Evolutionary conservation across 2,888 invertebrate genomes (phyloP), one percentile per base, ranked within the genome.

Genomic region (Cactoblastis cactorum): DNA sequence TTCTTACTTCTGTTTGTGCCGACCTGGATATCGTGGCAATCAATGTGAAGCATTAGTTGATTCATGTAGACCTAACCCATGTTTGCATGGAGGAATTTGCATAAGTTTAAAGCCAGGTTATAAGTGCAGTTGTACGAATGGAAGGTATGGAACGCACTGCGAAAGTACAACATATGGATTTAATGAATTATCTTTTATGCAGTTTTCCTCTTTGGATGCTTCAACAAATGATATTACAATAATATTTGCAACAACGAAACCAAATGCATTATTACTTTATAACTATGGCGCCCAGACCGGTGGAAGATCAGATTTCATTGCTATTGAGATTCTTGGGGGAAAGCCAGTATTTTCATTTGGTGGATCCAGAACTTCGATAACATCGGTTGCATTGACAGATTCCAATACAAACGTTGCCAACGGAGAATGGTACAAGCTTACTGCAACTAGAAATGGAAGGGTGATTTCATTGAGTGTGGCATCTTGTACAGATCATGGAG

Each of bases 1-100:
- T 22, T 95, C 95, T 24, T 98, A 95, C 92, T 97, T 96, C 81
- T 98, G 98, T 67, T 87, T 96, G 1, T 98, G 98, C 74, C 92
- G 97, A 1, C 95, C 96, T 1, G 97, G 97, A 0, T 98, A 96
- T 77, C 92, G 96, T 9, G 98, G 98, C 1, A 95, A 95, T 75
- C 94, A 95, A 61, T 98, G 98, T 76, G 97, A 98, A 85, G 93
- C 94, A 15, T 90, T 95, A 2, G 94, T 96, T 0, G 97, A 97
- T 74, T 96, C 96, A 0, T 98, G 98, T 71, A 91, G 97, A 53
- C 96, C 97, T 0, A 97, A 97, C 78, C 98, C 97, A n/a, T 98
- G 98, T 68, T 86, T 96, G 55, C 91, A 97, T 74, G 97, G 96
- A 19, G 98, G 98, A 24, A 91, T 95, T 39, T 98, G 98, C 71